Evolutionary conservation across 2,888 invertebrate genomes (phyloP), one percentile per base, ranked within the genome.

Genomic region (Standfussiana lucernea): DNA sequence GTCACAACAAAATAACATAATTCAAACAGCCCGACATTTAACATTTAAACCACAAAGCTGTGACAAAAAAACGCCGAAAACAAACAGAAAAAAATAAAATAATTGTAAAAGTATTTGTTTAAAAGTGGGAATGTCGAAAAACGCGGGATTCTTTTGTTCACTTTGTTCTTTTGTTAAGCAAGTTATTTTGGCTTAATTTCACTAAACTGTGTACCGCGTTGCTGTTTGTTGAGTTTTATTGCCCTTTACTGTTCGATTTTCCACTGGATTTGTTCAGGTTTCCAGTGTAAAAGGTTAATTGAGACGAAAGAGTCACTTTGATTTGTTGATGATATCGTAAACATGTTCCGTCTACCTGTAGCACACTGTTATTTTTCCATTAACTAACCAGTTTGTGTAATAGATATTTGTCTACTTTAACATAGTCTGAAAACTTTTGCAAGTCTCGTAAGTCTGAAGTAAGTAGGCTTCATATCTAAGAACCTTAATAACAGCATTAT

Each of bases 131-230:
- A 88, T 87, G 76, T 79, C 21, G 65, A 83, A 47, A 79, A 72
- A 69, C 35, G 32, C 65, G 42, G 45, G 61, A 79, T 81, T 88
- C 87, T 83, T 88, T 87, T 79, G 83, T 88, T 84, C 75, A 86
- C 87, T 87, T 88, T 88, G 87, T 85, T 82, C 87, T 82, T 87
- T 88, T 86, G 85, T 88, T 85, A 24, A 24, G 53, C 75, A 72
- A 88, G 79, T 88, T 86, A 84, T 88, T 88, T 86, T 67, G 75
- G 65, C 77, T 86, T 75, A 83, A 85, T 86, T 88, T 86, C 77
- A 79, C 75, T 80, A 79, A 86, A 82, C 74, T 72, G 76, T 80
- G 70, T 68, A 74, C 76, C 45, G 62, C 61, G 72, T 18, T 50
- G 42, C 53, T 28, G 50, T 40, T 75, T 70, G 61, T 75, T 42